Conservation (phyloP, 1,140 invertebrate genomes). For the Psilanteris sp. region DNA sequence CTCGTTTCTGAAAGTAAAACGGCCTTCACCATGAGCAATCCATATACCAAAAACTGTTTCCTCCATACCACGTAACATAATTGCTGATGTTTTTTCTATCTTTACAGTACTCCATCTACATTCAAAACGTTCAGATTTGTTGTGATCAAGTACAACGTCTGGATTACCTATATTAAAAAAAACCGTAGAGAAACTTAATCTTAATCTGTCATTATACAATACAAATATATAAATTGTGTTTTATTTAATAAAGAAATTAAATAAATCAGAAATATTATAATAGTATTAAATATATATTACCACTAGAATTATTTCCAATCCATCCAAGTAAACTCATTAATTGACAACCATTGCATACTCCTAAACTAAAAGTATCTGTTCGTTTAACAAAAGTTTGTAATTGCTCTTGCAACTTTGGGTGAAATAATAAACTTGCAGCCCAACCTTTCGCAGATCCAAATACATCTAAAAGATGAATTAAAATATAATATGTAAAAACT, state of each 20-base stretch:
- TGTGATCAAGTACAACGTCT: constrained; percentile 90
- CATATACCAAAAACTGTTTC: constrained; percentile 93
- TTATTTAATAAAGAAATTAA: too few species aligned
- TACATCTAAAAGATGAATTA: constrained; percentile 85
- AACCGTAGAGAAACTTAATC: too few species aligned
- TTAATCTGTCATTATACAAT: too few species aligned
- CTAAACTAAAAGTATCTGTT: constrained; percentile 94
- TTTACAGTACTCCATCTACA: constrained; percentile 93
- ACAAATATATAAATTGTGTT: too few species aligned
- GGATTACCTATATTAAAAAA: constrained; percentile 69
- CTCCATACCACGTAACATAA: constrained; percentile 94
- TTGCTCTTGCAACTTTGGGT: constrained; percentile 82
- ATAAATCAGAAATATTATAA: neutral
- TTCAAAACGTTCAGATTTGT: constrained; percentile 93
- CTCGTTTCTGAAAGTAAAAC: constrained; percentile 82
- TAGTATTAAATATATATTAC: constrained; percentile 6
- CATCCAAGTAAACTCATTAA: constrained; percentile 93
- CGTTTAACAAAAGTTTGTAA: constrained; percentile 86
- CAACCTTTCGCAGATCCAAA: constrained; percentile 98
- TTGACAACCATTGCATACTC: constrained; percentile 99
- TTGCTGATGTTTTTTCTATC: constrained; percentile 86
- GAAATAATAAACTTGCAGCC: constrained; percentile 94
- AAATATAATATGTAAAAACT: neutral
- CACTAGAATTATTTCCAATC: constrained; percentile 81
- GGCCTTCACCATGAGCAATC: constrained; percentile 98